Conservation (phyloP, 2,797 vertebrate species). For the Sciurus carolinensis region DNA sequence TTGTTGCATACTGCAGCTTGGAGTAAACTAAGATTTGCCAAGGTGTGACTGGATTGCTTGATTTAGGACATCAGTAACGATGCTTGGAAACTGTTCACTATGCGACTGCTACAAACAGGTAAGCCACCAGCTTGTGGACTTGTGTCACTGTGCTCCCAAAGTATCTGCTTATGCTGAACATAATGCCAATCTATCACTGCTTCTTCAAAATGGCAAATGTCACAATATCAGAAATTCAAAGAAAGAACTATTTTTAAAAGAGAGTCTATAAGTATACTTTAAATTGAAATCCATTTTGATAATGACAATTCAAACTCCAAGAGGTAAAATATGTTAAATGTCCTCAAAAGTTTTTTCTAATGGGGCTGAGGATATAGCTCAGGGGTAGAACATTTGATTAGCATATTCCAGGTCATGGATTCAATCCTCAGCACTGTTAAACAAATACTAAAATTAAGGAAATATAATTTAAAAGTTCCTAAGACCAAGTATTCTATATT, state of each 20-base stretch:
- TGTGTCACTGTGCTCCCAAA: neutral
- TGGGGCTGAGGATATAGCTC: neutral
- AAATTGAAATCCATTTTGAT: conserved; percentile 16
- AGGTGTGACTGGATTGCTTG: neutral
- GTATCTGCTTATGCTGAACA: neutral
- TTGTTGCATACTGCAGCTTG: neutral
- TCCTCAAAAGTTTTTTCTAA: neutral
- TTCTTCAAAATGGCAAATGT: neutral
- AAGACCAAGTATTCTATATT: neutral
- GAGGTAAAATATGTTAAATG: neutral
- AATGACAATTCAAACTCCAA: neutral
- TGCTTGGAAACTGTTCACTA: neutral
- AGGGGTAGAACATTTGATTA: neutral
- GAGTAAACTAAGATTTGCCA: neutral
- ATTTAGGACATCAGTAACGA: neutral
- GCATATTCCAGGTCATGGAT: neutral
- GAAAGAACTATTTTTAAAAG: conserved; percentile 1
- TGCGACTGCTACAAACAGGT: neutral
- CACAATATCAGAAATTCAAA: neutral
- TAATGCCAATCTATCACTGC: neutral
- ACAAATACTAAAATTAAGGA: too few species aligned
- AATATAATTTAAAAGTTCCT: neutral
- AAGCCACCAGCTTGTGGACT: neutral
- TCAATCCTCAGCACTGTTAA: neutral
- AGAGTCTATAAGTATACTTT: neutral